Base-by-base conservation (phyloP, 2,113 vertebrate species). In the Henicopernis longicauda region DNA sequence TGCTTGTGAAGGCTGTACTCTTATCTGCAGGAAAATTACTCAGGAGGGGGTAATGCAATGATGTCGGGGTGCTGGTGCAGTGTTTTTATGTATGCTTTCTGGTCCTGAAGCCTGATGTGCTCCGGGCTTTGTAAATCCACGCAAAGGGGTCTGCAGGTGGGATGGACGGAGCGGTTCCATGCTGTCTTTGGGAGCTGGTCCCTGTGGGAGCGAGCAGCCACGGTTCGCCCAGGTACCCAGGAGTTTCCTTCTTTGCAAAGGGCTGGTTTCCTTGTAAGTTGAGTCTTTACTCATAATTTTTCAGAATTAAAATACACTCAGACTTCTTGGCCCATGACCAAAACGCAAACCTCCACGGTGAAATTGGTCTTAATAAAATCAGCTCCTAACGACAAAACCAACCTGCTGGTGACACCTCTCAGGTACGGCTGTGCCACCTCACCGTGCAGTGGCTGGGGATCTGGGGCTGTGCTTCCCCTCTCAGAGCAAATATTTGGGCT, bases 371-470 rank as follows among this genome's bases (percentile, higher is more conserved):
- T 55, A 22, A n/a, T 31, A 10, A 79, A 67, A 40, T 67, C 21
- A 47, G 29, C 11, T 74, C 54, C 21, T 74, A 40, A 81, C 0
- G 2, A 21, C 3, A 3, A 54, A 66, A 59, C 8, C 11, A 13
- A 47, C 45, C 19, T 0, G 0, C 11, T 3, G 15, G 34, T 74
- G 40, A 81, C 69, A 54, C 13, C n/a, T 31, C 17, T 47, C 21
- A 42, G 25, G 23, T 40, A 61, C 0, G 1, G 23, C 34, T n/a
- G 4, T 55, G 17, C 31, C 55, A 36, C 40, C 20, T 42, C 3
- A 1, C 29, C 47, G 36, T 23, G 29, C 1, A 2, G 34, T 1
- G 0, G 3, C 14, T 59, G 29, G 26, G 57, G 57, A 65, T 4
- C 17, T 1, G 0, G 36, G 17, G 12, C 31, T 3, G 0, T 36